These are phyloP conservation scores for zebrafish (Danio rerio) DNA, from an alignment of 2,113 vertebrate genomes.

Conservation along the genomic window GRCz12tu NC_133186.1:3827501-3828000, in stretches of 20 bases:
- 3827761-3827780: slow-evolving; percentile 81
- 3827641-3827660: slow-evolving; percentile 51
- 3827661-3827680: slow-evolving; percentile 12
- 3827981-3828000: slow-evolving; percentile 63
- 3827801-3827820: slow-evolving; percentile 81
- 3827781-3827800: slow-evolving; percentile 77
- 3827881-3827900: slow-evolving; percentile 66
- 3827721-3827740: slow-evolving; percentile 74
- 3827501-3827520: neutral
- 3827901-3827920: slow-evolving; percentile 74
- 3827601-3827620: slow-evolving; percentile 43
- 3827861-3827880: slow-evolving; percentile 79
- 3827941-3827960: slow-evolving; percentile 71
- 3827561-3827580: slow-evolving; percentile 39
- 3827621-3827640: slow-evolving; percentile 55
- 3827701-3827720: slow-evolving; percentile 57
- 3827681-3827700: slow-evolving; percentile 38
- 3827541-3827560: neutral
- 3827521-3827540: too few relatives aligned
- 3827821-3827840: slow-evolving; percentile 70
- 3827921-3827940: slow-evolving; percentile 79
- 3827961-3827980: slow-evolving; percentile 64
- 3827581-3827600: slow-evolving; percentile 48
- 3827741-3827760: slow-evolving; percentile 75
- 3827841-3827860: slow-evolving; percentile 81